Evolutionary conservation across 2,888 invertebrate genomes (phyloP).

Genomic region (Lamellibrachia columna): DNA sequence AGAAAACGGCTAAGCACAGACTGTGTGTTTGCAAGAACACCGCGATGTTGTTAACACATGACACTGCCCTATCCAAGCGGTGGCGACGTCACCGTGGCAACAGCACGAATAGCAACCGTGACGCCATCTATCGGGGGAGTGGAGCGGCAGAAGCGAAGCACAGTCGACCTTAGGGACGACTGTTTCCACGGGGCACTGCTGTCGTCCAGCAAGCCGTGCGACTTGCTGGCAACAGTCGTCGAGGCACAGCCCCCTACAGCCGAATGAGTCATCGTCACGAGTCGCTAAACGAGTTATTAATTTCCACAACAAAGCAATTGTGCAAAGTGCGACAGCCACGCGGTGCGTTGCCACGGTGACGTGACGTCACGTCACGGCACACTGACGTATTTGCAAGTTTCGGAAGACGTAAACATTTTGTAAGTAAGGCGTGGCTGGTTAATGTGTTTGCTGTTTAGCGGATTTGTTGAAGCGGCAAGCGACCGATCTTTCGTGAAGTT

Average conservation of each 20-base stretch:
- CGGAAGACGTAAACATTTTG: neutral
- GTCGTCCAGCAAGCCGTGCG: neutral
- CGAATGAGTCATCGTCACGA: neutral
- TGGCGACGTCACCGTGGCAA: neutral
- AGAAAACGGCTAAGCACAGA: constrained; percentile 12
- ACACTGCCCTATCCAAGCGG: constrained; percentile 9
- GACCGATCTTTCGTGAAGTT: neutral
- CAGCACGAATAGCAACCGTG: neutral
- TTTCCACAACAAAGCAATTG: neutral
- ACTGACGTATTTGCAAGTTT: neutral
- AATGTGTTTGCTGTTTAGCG: constrained; percentile 4
- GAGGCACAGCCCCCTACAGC: neutral
- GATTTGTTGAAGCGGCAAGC: neutral
- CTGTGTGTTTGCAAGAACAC: neutral
- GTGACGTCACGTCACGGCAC: neutral
- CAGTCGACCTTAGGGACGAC: neutral
- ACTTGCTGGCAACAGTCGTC: neutral
- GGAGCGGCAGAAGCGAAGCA: neutral
- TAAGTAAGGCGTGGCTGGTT: neutral
- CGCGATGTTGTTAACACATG: neutral
- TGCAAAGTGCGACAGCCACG: neutral
- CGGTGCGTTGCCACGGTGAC: neutral
- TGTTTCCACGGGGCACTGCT: neutral
- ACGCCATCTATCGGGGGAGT: neutral
- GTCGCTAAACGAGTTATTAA: neutral